A percentile compares a stretch with the other conserved stretches of the same genome.
These are phyloP conservation scores for Temnothorax ravouxi DNA, from an alignment of 2,888 invertebrate genomes.

Conservation along the genomic window DNA sequence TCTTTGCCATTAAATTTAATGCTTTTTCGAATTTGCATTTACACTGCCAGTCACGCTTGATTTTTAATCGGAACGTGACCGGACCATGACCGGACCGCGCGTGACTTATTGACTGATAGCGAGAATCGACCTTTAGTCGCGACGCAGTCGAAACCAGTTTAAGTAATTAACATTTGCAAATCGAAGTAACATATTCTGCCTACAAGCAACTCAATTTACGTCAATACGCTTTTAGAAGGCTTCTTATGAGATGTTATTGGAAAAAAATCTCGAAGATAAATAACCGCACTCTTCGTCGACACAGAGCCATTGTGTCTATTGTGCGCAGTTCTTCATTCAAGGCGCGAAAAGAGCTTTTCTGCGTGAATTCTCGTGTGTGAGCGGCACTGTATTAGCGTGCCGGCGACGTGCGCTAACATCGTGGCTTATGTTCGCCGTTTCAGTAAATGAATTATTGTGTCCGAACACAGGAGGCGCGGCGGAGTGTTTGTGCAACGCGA, in stretches of 20 bases:
- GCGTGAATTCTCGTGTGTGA: conserved; percentile 30
- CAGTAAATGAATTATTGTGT: conserved; percentile 64
- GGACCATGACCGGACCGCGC: too few relatives aligned
- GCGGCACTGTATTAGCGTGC: conserved; percentile 32
- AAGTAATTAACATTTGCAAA: background rate
- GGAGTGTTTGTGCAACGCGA: conserved; percentile 51
- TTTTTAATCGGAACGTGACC: too few relatives aligned
- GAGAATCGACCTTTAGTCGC: background rate
- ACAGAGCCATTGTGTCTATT: conserved; percentile 35
- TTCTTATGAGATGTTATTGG: background rate
- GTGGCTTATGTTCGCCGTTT: conserved; percentile 47
- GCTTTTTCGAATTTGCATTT: too few relatives aligned
- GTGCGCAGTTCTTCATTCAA: conserved; percentile 2
- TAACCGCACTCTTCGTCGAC: conserved; percentile 33
- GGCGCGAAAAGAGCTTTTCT: conserved; percentile 45
- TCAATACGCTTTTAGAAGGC: background rate
- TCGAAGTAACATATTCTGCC: background rate
- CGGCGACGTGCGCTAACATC: conserved; percentile 32
- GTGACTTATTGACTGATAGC: too few relatives aligned
- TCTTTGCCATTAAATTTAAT: too few relatives aligned
- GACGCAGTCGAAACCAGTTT: background rate
- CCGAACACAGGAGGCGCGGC: conserved; percentile 58
- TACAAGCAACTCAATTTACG: conserved; percentile 10
- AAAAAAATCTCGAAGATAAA: conserved; percentile 21
- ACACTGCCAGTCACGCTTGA: too few relatives aligned